Conservation (phyloP, 2,797 vertebrate species). For the Syndactyla subalaris region DNA sequence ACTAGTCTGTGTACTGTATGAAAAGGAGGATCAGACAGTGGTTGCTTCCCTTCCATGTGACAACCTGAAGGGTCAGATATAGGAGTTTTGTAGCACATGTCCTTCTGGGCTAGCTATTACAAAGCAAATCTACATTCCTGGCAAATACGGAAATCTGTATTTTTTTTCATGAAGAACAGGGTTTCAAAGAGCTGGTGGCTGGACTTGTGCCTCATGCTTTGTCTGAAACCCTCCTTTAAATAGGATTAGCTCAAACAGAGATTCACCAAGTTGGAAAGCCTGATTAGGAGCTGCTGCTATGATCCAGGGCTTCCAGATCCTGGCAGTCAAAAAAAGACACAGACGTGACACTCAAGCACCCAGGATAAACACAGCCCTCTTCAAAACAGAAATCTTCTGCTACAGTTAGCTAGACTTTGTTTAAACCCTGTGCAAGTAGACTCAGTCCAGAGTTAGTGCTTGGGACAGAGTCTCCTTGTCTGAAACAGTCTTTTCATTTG, state of each 20-base stretch:
- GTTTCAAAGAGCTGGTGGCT: not conserved
- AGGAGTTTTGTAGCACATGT: not conserved
- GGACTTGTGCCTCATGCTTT: not conserved
- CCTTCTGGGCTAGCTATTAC: not conserved
- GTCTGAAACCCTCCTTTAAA: not conserved
- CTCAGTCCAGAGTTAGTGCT: not conserved
- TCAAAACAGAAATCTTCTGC: not conserved
- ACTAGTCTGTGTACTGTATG: not conserved
- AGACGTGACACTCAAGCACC: not conserved
- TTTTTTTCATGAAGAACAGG: not conserved
- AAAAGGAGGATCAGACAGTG: not conserved
- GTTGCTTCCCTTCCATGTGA: not conserved
- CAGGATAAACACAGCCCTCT: not conserved
- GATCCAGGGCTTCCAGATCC: not conserved
- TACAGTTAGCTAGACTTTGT: not conserved
- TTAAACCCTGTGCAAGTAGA: not conserved
- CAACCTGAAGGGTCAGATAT: not conserved
- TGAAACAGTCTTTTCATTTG: not conserved
- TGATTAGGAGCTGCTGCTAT: not conserved
- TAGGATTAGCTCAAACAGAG: not conserved
- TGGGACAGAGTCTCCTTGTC: conserved; percentile 11
- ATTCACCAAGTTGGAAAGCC: not conserved
- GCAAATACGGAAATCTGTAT: not conserved
- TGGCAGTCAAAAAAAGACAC: not conserved
- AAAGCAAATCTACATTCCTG: not conserved